phyloP scores from a whole-genome alignment of 1,140 invertebrate species.

The Laodelphax striatellus region DNA sequence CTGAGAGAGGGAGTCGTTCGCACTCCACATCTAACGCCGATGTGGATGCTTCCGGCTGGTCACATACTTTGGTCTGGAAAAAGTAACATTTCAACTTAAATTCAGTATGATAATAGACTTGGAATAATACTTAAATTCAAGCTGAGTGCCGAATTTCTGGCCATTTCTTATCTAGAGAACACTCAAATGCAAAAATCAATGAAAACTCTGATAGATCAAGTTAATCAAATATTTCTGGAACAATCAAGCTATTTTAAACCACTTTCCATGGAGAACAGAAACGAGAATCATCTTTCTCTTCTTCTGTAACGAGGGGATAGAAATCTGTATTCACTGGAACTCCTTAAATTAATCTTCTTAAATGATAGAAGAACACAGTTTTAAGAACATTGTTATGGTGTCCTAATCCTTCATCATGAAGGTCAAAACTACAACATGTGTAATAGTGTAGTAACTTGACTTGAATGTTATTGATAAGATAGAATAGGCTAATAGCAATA shows the following conservation, averaged over 20 bases:
- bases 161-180: not conserved
- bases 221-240: not conserved
- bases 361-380: no score
- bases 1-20: not conserved
- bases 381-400: no score
- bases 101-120: not conserved
- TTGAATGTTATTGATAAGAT: no score
- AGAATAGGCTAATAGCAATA: no score
- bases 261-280: no score
- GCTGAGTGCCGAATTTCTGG: not conserved
- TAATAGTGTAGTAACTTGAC: no score
- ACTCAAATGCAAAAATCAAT: not conserved
- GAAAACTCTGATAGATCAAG: not conserved
- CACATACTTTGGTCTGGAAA: not conserved
- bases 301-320: no score
- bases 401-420: no score
- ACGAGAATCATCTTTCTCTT: no score
- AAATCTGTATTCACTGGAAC: no score
- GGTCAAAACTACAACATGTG: no score
- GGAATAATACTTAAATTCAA: not conserved
- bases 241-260: not conserved
- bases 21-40: not conserved
- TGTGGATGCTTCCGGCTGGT: not conserved
- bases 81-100: not conserved
- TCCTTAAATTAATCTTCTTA: no score